A percentile compares a stretch with the other conserved stretches of the same genome.
Conservation (phyloP, 2,113 vertebrate species). For the Ellobius talpinus region DNA sequence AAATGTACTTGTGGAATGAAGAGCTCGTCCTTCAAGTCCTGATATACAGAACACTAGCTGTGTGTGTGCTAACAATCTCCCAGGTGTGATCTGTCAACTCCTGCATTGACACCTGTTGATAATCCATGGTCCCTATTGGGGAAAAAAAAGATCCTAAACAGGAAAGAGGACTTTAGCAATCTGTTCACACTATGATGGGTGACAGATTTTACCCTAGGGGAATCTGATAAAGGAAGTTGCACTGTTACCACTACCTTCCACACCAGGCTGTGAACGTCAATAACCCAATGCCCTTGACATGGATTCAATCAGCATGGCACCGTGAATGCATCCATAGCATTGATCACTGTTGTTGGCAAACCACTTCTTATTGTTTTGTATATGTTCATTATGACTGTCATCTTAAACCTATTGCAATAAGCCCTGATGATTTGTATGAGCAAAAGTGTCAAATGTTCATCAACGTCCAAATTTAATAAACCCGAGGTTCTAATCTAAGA, state of each 20-base stretch:
- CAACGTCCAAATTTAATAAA: constrained; percentile 66
- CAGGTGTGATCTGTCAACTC: too few relatives aligned
- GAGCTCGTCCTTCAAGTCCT: background rate
- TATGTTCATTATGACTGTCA: constrained; percentile 72
- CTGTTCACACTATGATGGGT: too few relatives aligned
- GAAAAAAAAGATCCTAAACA: background rate
- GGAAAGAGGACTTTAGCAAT: rapidly evolving
- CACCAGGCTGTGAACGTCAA: background rate
- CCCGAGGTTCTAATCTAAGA: background rate
- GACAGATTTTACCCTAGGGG: rapidly evolving
- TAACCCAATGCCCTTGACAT: constrained; percentile 51
- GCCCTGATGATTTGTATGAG: constrained; percentile 57
- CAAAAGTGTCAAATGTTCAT: constrained; percentile 71
- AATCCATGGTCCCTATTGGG: background rate
- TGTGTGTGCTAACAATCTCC: background rate
- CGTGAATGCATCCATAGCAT: constrained; percentile 57
- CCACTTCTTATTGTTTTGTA: constrained; percentile 72
- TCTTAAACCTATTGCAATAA: constrained; percentile 67
- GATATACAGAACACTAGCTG: rapidly evolving
- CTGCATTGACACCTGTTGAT: background rate
- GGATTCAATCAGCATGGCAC: constrained; percentile 59
- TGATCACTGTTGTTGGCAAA: constrained; percentile 72
- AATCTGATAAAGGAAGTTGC: background rate
- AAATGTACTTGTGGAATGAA: background rate
- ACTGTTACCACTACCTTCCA: rapidly evolving